A percentile compares a stretch with the other conserved stretches of the same genome.
Conservation (phyloP, 2,888 invertebrate genomes). For the Phragmatobia fuliginosa region DNA sequence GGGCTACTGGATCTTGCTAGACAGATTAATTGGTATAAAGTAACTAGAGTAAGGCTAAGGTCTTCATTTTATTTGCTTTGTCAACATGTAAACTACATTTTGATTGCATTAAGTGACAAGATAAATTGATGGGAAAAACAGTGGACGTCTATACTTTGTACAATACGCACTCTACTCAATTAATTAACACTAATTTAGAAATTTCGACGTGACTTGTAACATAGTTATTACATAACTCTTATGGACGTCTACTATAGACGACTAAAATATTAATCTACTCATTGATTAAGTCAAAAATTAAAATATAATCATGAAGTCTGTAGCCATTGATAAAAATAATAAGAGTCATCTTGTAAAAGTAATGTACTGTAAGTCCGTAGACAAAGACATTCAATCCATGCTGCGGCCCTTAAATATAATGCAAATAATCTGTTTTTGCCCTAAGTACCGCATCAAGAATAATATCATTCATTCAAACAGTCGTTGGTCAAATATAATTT, state of each 20-base stretch:
- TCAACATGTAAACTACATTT: no score
- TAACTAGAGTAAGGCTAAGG: no score
- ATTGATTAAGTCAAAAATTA: not conserved
- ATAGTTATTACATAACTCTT: not conserved
- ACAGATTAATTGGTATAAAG: no score
- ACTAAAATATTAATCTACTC: not conserved
- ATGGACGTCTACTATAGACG: not conserved
- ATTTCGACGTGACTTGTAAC: no score
- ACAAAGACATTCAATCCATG: constrained; percentile 34
- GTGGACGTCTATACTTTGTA: no score
- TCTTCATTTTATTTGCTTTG: no score
- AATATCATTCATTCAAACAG: constrained; percentile 33
- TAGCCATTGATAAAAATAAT: not conserved
- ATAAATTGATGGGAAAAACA: no score
- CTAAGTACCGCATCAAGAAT: constrained; percentile 35
- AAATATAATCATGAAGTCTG: not conserved
- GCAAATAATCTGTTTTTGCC: constrained; percentile 23
- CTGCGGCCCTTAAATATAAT: constrained; percentile 33
- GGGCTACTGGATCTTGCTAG: no score
- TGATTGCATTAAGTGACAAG: no score
- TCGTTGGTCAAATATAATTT: not conserved
- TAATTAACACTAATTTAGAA: no score
- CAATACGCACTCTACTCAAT: no score
- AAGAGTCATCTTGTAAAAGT: not conserved
- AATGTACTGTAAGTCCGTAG: constrained; percentile 22